Conservation (phyloP, 2,113 vertebrate genomes). For the Anarhynchus alexandrinus region DNA sequence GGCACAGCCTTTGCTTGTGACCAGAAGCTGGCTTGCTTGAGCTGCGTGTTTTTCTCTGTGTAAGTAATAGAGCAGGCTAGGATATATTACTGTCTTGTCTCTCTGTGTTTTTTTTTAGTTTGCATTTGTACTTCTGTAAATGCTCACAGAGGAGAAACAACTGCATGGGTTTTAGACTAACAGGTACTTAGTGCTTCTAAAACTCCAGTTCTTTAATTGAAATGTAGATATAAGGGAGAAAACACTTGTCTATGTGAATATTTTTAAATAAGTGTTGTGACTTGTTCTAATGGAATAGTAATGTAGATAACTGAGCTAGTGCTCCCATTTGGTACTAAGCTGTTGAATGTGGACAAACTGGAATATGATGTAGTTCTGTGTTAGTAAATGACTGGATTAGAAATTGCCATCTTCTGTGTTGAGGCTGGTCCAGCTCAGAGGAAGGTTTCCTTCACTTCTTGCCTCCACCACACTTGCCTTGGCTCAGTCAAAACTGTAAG, state of each 20-base stretch:
- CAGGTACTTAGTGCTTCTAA: neutral
- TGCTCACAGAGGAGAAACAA: neutral
- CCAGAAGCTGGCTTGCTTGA: neutral
- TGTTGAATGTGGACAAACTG: neutral
- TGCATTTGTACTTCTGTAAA: neutral
- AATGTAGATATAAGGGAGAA: neutral
- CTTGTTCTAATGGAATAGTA: neutral
- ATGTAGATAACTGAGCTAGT: neutral
- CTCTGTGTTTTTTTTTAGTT: no score
- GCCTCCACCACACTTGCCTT: neutral
- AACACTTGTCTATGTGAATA: neutral
- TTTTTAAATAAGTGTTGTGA: neutral
- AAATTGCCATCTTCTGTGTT: neutral
- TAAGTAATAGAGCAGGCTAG: neutral
- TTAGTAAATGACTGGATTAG: neutral
- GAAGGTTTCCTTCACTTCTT: neutral
- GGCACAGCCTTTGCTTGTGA: neutral
- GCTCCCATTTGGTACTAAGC: neutral
- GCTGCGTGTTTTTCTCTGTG: fast-evolving
- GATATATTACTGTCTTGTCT: neutral
- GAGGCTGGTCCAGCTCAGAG: neutral
- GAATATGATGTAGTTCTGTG: neutral
- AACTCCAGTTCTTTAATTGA: fast-evolving
- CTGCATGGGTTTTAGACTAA: neutral
- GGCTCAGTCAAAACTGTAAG: neutral